Evolutionary conservation across 2,797 vertebrate genomes (phyloP).

Genomic region (Melopsittacus undulatus): DNA sequence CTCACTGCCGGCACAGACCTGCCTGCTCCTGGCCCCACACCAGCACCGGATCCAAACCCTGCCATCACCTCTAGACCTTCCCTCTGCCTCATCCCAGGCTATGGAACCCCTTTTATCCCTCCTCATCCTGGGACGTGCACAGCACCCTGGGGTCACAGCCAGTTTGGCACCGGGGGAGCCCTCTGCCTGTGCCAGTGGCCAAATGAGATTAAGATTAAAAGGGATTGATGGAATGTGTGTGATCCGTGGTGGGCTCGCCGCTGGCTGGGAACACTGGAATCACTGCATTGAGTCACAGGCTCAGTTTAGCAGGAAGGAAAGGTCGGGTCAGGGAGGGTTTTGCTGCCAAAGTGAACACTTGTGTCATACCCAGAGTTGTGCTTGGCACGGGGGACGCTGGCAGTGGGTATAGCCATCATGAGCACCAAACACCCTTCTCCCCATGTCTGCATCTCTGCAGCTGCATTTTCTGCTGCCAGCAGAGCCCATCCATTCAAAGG

Average conservation of each 20-base stretch:
- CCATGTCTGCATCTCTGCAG: accelerated
- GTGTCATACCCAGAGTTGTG: background rate
- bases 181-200: background rate
- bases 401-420: accelerated
- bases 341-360: background rate
- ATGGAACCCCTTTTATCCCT: background rate
- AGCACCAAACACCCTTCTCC: background rate
- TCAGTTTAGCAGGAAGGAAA: background rate
- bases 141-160: accelerated
- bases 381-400: accelerated
- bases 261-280: background rate
- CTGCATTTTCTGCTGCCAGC: background rate
- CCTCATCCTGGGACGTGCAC: accelerated
- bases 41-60: background rate
- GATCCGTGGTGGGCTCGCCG: background rate
- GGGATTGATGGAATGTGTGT: accelerated
- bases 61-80: accelerated
- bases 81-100: background rate
- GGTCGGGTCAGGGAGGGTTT: background rate
- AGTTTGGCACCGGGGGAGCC: background rate
- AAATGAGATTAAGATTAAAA: background rate
- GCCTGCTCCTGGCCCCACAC: background rate
- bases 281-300: background rate
- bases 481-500: background rate
- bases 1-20: background rate